Evolutionary conservation across 2,113 vertebrate species (phyloP).

Genomic region (Phyllopteryx taeniolatus): DNA sequence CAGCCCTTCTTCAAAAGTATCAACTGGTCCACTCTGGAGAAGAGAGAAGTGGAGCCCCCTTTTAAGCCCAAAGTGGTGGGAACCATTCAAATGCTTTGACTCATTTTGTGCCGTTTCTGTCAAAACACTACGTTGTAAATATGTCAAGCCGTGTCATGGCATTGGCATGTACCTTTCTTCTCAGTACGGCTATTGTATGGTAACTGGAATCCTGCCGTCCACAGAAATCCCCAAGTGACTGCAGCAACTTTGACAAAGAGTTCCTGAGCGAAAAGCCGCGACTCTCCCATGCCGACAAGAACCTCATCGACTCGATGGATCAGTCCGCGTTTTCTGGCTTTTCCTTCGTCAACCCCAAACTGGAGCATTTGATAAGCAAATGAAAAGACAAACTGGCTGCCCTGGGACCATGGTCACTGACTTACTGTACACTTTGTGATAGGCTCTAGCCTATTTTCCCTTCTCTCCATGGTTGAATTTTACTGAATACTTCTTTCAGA

Average conservation of each 20-base stretch:
- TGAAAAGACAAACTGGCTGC: constrained; percentile 48
- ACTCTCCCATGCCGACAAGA: constrained; percentile 88
- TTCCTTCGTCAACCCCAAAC: constrained; percentile 90
- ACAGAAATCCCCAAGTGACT: constrained; percentile 89
- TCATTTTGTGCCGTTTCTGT: neutral
- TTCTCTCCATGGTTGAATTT: neutral
- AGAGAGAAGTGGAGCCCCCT: constrained; percentile 81
- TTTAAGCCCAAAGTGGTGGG: constrained; percentile 97
- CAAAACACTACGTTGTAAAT: neutral
- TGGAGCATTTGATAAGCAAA: constrained; percentile 80
- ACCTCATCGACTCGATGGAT: constrained; percentile 96
- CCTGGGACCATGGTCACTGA: neutral
- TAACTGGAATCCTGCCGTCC: constrained; percentile 26
- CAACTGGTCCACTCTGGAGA: constrained; percentile 87
- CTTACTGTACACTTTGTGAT: neutral
- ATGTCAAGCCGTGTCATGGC: neutral
- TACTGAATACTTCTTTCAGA: neutral
- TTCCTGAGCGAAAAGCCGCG: constrained; percentile 93
- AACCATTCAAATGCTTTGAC: neutral
- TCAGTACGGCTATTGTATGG: neutral
- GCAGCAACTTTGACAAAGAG: constrained; percentile 94
- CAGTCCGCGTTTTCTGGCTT: constrained; percentile 86
- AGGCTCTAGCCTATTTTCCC: neutral
- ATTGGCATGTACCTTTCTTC: neutral
- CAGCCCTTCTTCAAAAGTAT: constrained; percentile 90